Base-by-base conservation (phyloP, 2,113 vertebrate genomes). In the Silurus asotus region DNA sequence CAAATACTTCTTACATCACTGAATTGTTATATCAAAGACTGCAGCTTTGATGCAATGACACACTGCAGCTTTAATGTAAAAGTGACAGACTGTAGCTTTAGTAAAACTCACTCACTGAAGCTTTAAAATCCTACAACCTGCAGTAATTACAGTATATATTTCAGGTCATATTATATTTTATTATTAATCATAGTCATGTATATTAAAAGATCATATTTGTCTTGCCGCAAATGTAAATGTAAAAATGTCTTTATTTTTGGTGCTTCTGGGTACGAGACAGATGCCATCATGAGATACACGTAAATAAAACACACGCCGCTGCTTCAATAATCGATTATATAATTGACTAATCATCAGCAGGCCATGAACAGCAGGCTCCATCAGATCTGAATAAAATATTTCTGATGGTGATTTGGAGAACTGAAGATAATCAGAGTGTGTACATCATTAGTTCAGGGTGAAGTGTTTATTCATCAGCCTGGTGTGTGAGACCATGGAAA, bases 371-470 rank as follows among this genome's bases (percentile, higher is more conserved):
- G 9, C 28, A 37, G 28, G 3, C 45, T 9, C 15, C 0, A 7
- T 74, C 45, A 74, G 37, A 20, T 20, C 8, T 9, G 2, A 48
- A 62, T 62, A 45, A 23, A 62, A 81, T n/a, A 62, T 59, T 64
- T 87, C 67, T 6, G 4, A 6, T n/a, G 8, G 6, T 25, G 74
- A 25, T 20, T 51, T 72, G 0, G 19, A 19, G 64, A 81, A 23
- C 70, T 23, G 70, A 62, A 64, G 72, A 28, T 25, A 61, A 65
- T 77, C 59, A 56, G 74, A 4, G 61, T 48, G 23, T 65, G 20
- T 81, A 61, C 20, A 61, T 69, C 61, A 69, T 84, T 84, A 84
- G 83, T 58, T 45, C 45, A 37, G 84, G 58, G n/a, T 77, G 84
- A 85, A 78, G 74, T 79, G 74, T 78, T 45, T 49, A 64, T 62